Base-by-base conservation (phyloP, 2,113 vertebrate genomes). In the Oncorhynchus clarkii region DNA sequence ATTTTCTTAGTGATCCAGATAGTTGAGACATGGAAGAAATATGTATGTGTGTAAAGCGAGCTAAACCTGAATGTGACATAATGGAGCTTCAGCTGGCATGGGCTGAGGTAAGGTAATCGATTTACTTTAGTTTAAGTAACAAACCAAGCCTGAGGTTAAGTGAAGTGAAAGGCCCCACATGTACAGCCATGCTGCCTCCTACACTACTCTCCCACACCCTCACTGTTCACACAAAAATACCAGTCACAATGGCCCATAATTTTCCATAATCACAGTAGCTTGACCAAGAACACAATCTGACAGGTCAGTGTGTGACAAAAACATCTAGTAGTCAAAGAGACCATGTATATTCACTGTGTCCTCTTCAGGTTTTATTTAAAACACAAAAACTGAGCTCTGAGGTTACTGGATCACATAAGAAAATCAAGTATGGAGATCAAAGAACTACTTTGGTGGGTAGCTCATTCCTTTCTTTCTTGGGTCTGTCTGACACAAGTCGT, bases 131-230 rank as follows among this genome's bases (percentile, higher is more conserved):
- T 64, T 64, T 22, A 8, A 62, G 18, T 11, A 45, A 45, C 39
- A 62, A 62, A 62, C 59, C 3, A 39, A 48, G n/a, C 68, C 68
- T 14, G 4, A 49, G 68, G 68, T 45, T 18, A 48, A 13, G 67
- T 18, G 31, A 20, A 69, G 65, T n/a, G 20, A 29, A 45, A 26
- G 26, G 20, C n/a, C 45, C 45, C 68, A 70, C 22, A 49, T 49
- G 68, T 69, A 68, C 20, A 70, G 39, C 14, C 68, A 70, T 49
- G 68, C 68, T 70, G 68, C 22, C n/a, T 49, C 68, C 45, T 22
- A 49, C 51, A 54, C 12, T 4, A 54, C 31, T 45, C 18, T 13
- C 34, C 26, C 67, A 68, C 31, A 9, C 31, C 13, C 65, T 67
- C 12, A 29, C 27, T 29, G 65, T 29, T 67, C 65, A 67, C 65